phyloP scores from a whole-genome alignment of 2,113 vertebrate species.

The Pluvialis apricaria region DNA sequence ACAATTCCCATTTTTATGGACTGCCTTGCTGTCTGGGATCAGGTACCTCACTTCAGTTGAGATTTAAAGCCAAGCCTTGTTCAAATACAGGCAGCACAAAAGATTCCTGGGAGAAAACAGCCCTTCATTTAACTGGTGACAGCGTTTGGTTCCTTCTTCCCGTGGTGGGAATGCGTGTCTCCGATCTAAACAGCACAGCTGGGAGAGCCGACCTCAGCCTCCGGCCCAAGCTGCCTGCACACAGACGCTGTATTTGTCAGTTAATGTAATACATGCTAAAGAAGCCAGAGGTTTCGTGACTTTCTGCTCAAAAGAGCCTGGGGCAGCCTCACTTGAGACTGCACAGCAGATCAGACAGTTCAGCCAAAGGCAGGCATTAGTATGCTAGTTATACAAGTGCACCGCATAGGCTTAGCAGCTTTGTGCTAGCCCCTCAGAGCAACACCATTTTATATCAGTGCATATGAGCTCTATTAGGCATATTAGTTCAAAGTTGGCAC shows the following conservation, averaged over 20 bases:
- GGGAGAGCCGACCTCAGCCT: background rate
- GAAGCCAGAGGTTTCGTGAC: background rate
- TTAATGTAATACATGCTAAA: background rate
- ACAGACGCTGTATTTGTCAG: background rate
- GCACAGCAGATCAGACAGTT: background rate
- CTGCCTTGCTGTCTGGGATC: background rate
- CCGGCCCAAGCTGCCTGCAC: background rate
- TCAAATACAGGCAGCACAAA: background rate
- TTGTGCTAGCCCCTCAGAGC: background rate
- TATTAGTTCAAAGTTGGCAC: background rate
- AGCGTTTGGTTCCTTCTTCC: background rate
- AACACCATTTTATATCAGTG: background rate
- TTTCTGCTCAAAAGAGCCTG: background rate
- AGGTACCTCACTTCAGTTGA: background rate
- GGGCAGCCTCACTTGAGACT: background rate
- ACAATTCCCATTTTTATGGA: background rate
- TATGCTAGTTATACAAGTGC: background rate
- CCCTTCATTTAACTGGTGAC: background rate
- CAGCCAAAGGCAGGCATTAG: background rate
- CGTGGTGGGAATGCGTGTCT: background rate
- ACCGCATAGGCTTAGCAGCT: background rate
- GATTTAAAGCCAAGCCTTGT: background rate
- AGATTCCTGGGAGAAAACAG: background rate
- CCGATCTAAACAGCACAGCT: background rate
- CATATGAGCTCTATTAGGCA: background rate